phyloP scores from a whole-genome alignment of 2,888 invertebrate species.

The Noctua janthina region DNA sequence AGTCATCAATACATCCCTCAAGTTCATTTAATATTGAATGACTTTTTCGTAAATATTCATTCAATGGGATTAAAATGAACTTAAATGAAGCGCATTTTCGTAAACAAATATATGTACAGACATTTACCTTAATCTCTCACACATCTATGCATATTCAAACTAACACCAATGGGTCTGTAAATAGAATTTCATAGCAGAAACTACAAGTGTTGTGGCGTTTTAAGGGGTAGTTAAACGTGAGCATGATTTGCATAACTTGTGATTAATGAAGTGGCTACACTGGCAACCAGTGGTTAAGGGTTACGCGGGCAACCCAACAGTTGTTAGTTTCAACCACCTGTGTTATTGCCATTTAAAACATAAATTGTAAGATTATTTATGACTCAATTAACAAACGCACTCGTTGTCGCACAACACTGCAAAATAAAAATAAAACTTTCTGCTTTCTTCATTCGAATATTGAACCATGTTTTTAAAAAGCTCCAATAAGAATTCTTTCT shows the following conservation, averaged over 20 bases:
- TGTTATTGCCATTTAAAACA: slow-evolving; percentile 8
- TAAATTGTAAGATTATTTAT: slow-evolving; percentile 17
- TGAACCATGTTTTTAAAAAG: background rate
- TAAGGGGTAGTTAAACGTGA: slow-evolving; percentile 48
- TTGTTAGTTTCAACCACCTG: slow-evolving; percentile 31
- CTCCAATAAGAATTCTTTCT: too few species aligned
- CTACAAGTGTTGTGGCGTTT: slow-evolving; percentile 61
- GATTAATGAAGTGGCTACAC: slow-evolving; percentile 56
- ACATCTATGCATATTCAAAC: slow-evolving; percentile 11
- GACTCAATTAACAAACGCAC: slow-evolving; percentile 9
- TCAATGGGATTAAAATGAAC: too few species aligned
- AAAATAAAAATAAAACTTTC: background rate
- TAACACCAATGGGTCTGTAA: slow-evolving; percentile 32
- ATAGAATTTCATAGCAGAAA: slow-evolving; percentile 50
- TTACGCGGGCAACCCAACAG: slow-evolving; percentile 24
- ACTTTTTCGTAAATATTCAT: too few species aligned
- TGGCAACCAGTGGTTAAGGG: slow-evolving; percentile 34
- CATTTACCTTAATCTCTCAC: background rate
- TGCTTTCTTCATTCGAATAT: background rate
- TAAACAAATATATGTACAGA: background rate
- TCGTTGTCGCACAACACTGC: background rate
- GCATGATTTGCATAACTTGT: slow-evolving; percentile 63
- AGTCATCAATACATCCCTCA: too few species aligned
- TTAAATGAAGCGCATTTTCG: too few species aligned
- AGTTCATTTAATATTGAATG: too few species aligned